Base-by-base conservation (phyloP, 2,888 invertebrate genomes). In the Chorisops tibialis region DNA sequence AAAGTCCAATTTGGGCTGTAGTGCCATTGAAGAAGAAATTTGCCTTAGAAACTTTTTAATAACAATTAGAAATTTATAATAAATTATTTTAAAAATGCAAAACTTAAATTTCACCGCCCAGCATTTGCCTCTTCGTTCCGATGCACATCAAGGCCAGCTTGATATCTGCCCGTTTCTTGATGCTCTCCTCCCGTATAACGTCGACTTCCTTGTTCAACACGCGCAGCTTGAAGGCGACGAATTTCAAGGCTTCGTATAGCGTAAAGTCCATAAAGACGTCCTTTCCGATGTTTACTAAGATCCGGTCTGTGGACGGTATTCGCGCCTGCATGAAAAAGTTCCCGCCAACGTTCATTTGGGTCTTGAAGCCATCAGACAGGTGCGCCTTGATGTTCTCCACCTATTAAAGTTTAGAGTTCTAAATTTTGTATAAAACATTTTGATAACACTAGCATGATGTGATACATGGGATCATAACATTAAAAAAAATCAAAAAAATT, bases 301-400 rank as follows among this genome's bases (percentile, higher is more conserved):
- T 83, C 41, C 77, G 81, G 0, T 85, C 83, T 1, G 85, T 79
- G 72, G 89, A 85, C 54, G 81, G 78, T 56, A 92, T 85, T 59
- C 85, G 79, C 0, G 91, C 91, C 74, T 92, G 87, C 73, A 90
- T 86, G 70, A 89, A 93, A 68, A 92, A 88, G 74, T 88, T 89
- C 69, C 88, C 87, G n/a, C 93, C 93, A 30, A 94, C 78, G 73
- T 93, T 89, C 22, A 93, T 82, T 77, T 87, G 82, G 0, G 87
- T 87, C 70, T 87, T 87, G 52, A 87, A 79, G 24, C 82, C 82
- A 64, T 79, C 78, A 4, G 83, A 80, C 49, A 83, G 79, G 1
- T 81, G 72, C 3, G 80, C 78, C 37, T 81, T 81, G 3, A 91
- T 76, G 0, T 86, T 83, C 72, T 86, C 83, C n/a, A n/a, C n/a